Evolutionary conservation across 2,888 invertebrate genomes (phyloP), one percentile per base, ranked within the genome.

Genomic region (Ennomos quercinarius): DNA sequence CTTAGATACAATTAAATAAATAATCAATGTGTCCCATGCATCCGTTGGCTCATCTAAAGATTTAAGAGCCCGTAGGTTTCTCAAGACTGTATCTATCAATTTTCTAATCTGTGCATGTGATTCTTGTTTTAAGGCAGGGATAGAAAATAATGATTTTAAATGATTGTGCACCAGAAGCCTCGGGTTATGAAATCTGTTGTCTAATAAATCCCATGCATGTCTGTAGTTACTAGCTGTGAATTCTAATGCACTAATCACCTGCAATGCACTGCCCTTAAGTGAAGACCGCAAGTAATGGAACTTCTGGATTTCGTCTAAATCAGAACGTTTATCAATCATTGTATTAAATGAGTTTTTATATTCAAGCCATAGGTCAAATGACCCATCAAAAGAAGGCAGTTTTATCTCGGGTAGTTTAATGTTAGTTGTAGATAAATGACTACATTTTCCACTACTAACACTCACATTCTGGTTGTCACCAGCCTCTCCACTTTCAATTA

Each of bases 11-110:
- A 67, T 49, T 9, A 72, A 36, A 53, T 62, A 63, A 34, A 70
- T 68, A 12, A 71, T 58, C 17, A 73, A 27, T n/a, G 66, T 67
- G 12, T 73, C 68, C 71, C 69, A 72, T 1, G 17, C 13, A 1
- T 66, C 65, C 2, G 65, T 66, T 0, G 70, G 68, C 38, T 67
- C 63, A n/a, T 54, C 63, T 34, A 71, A 41, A 0, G 50, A 41
- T 38, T 66, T 57, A 8, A 71, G 45, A 0, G 67, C 64, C 0
- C 69, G 54, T 8, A 71, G 11, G 46, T 69, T 73, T 37, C 59
- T 61, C 10, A 59, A 42, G 9, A 64, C 17, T 4, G 47, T 51
- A 43, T 72, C 70, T 38, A 70, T 61, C 1, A 70, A 13, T 9
- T 58, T 65, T 10, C 68, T 53, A 12, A 71, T 51, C 9, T 50